Evolutionary conservation across 2,888 invertebrate genomes (phyloP).

Genomic region (Perizoma affinitatum): DNA sequence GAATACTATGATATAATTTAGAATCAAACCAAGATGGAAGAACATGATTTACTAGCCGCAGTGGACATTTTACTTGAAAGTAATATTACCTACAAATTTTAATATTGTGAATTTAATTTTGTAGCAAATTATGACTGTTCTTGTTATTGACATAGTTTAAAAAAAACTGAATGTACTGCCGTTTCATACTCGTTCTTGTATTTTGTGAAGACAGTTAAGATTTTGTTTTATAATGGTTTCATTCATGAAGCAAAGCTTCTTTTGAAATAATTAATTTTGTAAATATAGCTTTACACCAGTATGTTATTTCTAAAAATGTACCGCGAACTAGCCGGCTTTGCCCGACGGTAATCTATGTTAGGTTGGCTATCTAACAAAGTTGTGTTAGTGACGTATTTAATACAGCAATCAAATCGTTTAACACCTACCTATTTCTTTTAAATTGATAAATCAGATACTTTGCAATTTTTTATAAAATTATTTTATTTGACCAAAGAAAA

Average conservation of each 20-base stretch:
- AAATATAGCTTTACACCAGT: not conserved
- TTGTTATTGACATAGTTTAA: conserved; percentile 12
- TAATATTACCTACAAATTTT: not conserved
- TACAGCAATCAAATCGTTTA: not conserved
- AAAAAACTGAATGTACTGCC: conserved; percentile 1
- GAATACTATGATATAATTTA: conserved; percentile 1
- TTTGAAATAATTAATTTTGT: conserved; percentile 1
- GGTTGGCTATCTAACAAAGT: not conserved
- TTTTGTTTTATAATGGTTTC: conserved; percentile 1
- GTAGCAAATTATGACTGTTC: conserved; percentile 3
- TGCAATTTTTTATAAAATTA: conserved; percentile 2
- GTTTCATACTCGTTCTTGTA: conserved; percentile 1
- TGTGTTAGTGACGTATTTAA: no score
- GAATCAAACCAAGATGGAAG: not conserved
- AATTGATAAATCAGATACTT: conserved; percentile 2
- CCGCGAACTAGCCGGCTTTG: not conserved
- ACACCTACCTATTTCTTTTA: no score
- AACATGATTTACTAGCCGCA: no score
- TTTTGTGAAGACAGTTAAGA: not conserved
- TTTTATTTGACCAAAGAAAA: conserved; percentile 22
- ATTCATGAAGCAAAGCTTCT: conserved; percentile 19
- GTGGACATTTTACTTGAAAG: no score
- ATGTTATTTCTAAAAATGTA: not conserved
- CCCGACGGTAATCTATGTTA: not conserved
- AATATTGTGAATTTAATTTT: conserved; percentile 2